Evolutionary conservation across 30 jellyfish, hydroid and myxozoan species (phyloP), one percentile per base, ranked within the genome.

Genomic region (Aurelia aurita): DNA sequence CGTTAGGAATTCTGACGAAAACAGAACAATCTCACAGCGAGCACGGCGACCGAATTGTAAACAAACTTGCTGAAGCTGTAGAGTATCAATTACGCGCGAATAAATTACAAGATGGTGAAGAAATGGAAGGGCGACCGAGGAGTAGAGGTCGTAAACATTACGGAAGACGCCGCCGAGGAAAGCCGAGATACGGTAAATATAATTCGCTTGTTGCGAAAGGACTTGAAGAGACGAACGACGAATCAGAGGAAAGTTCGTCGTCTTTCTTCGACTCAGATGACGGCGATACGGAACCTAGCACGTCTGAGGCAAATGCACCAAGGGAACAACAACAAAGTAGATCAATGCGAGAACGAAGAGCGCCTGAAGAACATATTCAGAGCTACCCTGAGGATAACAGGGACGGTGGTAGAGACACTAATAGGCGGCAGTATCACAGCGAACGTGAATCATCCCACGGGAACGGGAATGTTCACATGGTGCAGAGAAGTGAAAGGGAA

Each of bases 151-250:
- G 55, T 45, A 23, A 27, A 26, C 69, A 63, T 18, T 49, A n/a
- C 22, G 62, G 46, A 25, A 72, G 61, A 10, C 57, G 58, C 44
- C 34, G 85, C 44, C 34, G 85, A 28, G 77, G 87, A 26, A 57
- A 53, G 43, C 86, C 84, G 13, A 79, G 69, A 51, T 90, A 81
- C 21, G 87, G 82, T 31, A 74, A 63, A 21, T 66, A 47, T 39
- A 59, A 90, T 58, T 81, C 97, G 22, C 82, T 90, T 15, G 83
- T 90, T 16, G 97, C 97, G 8, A 90, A 90, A 84, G 97, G 97
- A 5, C 69, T 90, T 22, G 97, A 90, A 82, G 95, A 59, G 25
- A 39, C 87, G 47, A 58, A 46, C 23, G 87, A 62, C 19, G 93
- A 84, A 58, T 39, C 11, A 3, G 87, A 70, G 20, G 74, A 32